Conservation (phyloP, 2,113 vertebrate species). For the Dendropsophus ebraccatus region DNA sequence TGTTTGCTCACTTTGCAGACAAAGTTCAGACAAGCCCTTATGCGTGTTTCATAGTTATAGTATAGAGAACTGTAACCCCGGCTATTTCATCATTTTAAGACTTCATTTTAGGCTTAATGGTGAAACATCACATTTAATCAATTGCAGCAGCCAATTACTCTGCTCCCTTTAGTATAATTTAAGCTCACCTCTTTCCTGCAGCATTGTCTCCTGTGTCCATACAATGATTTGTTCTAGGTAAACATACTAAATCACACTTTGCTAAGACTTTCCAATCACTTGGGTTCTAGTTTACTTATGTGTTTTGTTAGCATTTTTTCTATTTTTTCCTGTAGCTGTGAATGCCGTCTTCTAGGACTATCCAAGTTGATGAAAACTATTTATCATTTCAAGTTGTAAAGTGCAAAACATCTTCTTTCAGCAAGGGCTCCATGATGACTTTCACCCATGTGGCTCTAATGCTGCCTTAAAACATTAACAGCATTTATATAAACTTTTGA, state of each 20-base stretch:
- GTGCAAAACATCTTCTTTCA: too few species aligned
- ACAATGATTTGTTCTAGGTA: slow-evolving; percentile 34
- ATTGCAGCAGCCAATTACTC: slow-evolving; percentile 26
- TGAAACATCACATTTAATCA: slow-evolving; percentile 44
- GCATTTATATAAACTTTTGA: too few species aligned
- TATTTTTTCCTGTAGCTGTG: not conserved
- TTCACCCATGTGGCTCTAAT: too few species aligned
- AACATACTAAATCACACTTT: slow-evolving; percentile 51
- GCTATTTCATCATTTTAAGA: slow-evolving; percentile 17
- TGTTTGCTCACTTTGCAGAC: slow-evolving; percentile 4
- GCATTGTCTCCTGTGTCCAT: slow-evolving; percentile 28
- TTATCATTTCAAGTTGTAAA: not conserved
- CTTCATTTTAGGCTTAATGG: not conserved
- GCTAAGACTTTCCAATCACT: not conserved
- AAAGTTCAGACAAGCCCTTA: not conserved
- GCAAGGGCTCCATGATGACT: too few species aligned
- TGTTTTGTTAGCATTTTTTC: slow-evolving; percentile 37
- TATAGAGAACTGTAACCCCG: not conserved
- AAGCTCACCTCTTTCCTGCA: not conserved
- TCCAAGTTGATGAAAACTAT: not conserved
- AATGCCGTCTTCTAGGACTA: not conserved
- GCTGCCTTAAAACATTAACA: too few species aligned
- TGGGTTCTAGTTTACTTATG: slow-evolving; percentile 28
- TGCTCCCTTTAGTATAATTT: slow-evolving; percentile 38
- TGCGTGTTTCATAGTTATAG: not conserved